Evolutionary conservation across 2,888 invertebrate species (phyloP).

Genomic region (Euzophera pinguis): DNA sequence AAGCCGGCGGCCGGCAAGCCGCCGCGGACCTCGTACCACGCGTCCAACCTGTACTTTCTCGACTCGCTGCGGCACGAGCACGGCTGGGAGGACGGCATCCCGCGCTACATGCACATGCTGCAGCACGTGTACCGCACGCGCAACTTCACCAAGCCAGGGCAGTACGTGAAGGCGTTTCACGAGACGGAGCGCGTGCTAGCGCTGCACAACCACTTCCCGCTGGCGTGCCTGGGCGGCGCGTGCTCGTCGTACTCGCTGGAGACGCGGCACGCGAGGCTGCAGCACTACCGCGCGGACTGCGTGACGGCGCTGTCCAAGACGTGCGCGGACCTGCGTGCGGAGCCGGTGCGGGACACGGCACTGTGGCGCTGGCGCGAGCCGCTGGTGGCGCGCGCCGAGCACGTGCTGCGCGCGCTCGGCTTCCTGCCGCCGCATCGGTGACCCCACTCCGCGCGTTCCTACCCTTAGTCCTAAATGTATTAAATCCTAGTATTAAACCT

Average conservation of each 20-base stretch:
- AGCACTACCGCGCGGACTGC: constrained; percentile 96
- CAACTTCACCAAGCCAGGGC: constrained; percentile 95
- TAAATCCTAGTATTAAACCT: constrained; percentile 52
- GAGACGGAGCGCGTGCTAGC: constrained; percentile 93
- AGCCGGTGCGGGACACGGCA: constrained; percentile 90
- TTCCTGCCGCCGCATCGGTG: constrained; percentile 79
- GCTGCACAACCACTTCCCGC: constrained; percentile 95
- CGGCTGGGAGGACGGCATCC: constrained; percentile 87
- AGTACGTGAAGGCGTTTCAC: constrained; percentile 96
- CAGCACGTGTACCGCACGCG: constrained; percentile 94
- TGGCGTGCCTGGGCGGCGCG: constrained; percentile 90
- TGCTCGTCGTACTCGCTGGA: constrained; percentile 93
- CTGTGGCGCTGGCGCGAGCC: constrained; percentile 93
- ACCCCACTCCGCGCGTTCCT: constrained; percentile 19
- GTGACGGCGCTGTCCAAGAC: constrained; percentile 91
- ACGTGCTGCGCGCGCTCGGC: constrained; percentile 85
- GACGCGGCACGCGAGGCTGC: constrained; percentile 90
- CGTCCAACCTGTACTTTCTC: constrained; percentile 94
- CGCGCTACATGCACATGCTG: constrained; percentile 95
- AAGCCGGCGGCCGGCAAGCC: constrained; percentile 73
- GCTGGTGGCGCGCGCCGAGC: constrained; percentile 84
- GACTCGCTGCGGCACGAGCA: constrained; percentile 91
- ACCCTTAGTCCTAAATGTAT: constrained; percentile 26
- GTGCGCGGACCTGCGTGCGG: constrained; percentile 90
- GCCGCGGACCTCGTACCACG: constrained; percentile 89